Base-by-base conservation (phyloP, 2,888 invertebrate species). In the Euzophera pinguis region DNA sequence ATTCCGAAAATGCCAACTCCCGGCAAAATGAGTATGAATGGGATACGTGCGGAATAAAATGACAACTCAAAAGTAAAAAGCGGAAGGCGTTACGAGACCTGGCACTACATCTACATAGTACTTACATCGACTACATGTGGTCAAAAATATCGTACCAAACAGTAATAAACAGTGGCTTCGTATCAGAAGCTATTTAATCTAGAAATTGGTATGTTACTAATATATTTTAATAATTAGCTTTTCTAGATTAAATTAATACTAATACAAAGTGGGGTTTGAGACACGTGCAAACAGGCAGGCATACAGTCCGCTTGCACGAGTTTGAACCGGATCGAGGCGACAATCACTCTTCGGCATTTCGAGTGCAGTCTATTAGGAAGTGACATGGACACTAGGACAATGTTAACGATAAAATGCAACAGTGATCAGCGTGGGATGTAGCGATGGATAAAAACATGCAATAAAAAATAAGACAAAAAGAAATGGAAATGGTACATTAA, bases 1-100 rank as follows among this genome's bases (percentile, higher is more conserved):
- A 87, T 80, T 88, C 79, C 87, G 73, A 76, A 67, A 75, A 75
- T 81, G 88, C 88, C 90, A 81, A 79, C 88, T 80, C 88, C 79
- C 87, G 89, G 90, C 90, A 85, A 78, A 86, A 90, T 91, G 91
- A 90, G 84, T 88, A 91, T 91, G 91, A 91, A 91, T 89, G 90
- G 91, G 91, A 90, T 87, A 89, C 90, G 90, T 90, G 91, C 90
- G 89, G 90, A 90, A 89, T 83, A 90, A 90, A 90, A 90, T 88
- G 90, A 88, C 81, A 89, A 89, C 82, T 84, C 82, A 89, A 86
- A 84, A 75, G 67, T 71, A 75, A 84, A 79, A 90, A 90, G 87
- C 89, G 74, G 69, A 81, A 85, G 85, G 85, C 84, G 66, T 78
- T 72, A 83, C 84, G 78, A 81, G 71, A 82, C 78, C 74, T 82